A percentile compares a stretch with the other conserved stretches of the same genome.
Evolutionary conservation across 1,140 invertebrate species (phyloP).

Genomic region (Orchesella cincta): DNA sequence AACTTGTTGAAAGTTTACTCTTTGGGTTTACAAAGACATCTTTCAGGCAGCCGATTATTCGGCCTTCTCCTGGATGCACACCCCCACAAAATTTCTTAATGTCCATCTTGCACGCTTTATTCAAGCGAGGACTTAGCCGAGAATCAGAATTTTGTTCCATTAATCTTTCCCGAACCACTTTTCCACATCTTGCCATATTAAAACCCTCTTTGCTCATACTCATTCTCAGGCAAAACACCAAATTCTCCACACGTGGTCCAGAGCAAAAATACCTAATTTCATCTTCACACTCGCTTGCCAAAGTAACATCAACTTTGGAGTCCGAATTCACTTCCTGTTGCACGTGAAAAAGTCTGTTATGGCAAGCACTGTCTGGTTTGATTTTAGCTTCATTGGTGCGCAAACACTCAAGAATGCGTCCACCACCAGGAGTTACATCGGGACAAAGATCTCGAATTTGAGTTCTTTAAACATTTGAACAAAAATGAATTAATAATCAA

Average conservation of each 20-base stretch:
- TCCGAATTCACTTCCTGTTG: constrained; percentile 44
- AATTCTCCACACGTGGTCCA: constrained; percentile 27
- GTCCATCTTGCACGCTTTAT: constrained; percentile 74
- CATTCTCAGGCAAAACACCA: constrained; percentile 36
- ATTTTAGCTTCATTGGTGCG: constrained; percentile 35
- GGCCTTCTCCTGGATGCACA: constrained; percentile 54
- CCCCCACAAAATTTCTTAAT: constrained; percentile 69
- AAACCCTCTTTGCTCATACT: constrained; percentile 61
- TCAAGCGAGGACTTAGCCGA: constrained; percentile 84
- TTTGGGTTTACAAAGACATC: constrained; percentile 47
- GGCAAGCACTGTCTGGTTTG: constrained; percentile 9
- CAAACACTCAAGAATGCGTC: constrained; percentile 46
- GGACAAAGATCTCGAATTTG: constrained; percentile 29
- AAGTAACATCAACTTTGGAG: constrained; percentile 38
- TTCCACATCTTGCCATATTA: constrained; percentile 76
- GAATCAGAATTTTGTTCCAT: constrained; percentile 90
- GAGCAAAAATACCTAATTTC: constrained; percentile 48
- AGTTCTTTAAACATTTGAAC: constrained; percentile 27
- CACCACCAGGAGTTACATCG: constrained; percentile 40
- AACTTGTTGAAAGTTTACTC: constrained; percentile 54
- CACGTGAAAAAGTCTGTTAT: constrained; percentile 38
- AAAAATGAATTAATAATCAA: constrained; percentile 27
- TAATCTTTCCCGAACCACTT: constrained; percentile 83
- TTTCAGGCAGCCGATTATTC: constrained; percentile 46
- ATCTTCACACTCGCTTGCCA: constrained; percentile 36